Evolutionary conservation across 2,888 invertebrate genomes (phyloP), one percentile per base, ranked within the genome.

Genomic region (Ophion ventricosus): DNA sequence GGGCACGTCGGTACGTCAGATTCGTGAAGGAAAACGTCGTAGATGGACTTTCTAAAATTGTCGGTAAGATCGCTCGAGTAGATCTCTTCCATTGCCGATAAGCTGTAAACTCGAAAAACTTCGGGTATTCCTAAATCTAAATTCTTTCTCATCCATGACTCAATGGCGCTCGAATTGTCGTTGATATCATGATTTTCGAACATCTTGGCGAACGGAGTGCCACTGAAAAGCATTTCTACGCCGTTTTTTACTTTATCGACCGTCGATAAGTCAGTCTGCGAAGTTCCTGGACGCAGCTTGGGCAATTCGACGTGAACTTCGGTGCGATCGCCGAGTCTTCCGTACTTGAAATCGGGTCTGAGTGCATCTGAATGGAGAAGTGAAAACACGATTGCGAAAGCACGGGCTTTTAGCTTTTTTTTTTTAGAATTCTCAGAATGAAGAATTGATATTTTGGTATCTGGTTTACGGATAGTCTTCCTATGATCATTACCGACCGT

Each of bases 281-380:
- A 40, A 29, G 29, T 26, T 35, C 61, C 77, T 40, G 49, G n/a
- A 3, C 17, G 69, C n/a, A n/a, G n/a, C 26, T 3, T 80, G 43
- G 78, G 57, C 63, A 75, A 75, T 20, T 83, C 82, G 0, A 90
- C 86, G 66, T 90, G 90, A 23, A 96, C 91, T 92, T 95, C 95
- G 2, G 96, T 95, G 76, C 95, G 93, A 89, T 95, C 94, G 87
- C 95, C 94, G 25, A 96, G 92, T 56, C 93, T 93, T n/a, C 96
- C 96, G 78, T 94, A 95, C 10, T 91, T 91, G 17, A 94, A 91
- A 76, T 92, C 92, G 0, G 96, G 95, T 83, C 94, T 93, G 1
- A 95, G 87, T 7, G 94, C 94, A 90, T 95, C 95, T 95, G 83
- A 72, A 66, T 8, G 35, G 8, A 35, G 35, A 91, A 91, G n/a